These are phyloP conservation scores for Alligator mississippiensis DNA, from an alignment of 2,113 vertebrate genomes.

Conservation along the genomic window DNA sequence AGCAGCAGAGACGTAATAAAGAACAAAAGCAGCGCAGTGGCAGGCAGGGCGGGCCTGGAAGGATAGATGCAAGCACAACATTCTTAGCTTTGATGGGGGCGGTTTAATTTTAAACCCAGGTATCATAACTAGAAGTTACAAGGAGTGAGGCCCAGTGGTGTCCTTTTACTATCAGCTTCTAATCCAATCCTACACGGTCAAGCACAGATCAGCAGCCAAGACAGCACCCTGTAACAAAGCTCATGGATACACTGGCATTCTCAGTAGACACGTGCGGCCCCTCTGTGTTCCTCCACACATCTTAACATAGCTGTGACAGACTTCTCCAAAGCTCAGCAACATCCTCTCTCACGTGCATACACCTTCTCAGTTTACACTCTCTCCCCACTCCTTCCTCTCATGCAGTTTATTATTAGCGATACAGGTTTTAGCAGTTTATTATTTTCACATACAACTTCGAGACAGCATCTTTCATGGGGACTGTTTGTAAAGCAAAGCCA, in stretches of 20 bases:
- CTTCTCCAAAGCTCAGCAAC: too few species aligned
- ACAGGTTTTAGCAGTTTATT: neutral
- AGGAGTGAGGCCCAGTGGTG: slow-evolving; percentile 37
- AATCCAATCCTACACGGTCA: slow-evolving; percentile 35
- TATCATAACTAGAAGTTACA: slow-evolving; percentile 38
- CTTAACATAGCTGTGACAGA: too few species aligned
- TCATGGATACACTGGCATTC: neutral
- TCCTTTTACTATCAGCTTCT: slow-evolving; percentile 20
- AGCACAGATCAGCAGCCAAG: slow-evolving; percentile 16
- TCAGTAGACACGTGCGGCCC: fast-evolving
- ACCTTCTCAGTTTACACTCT: neutral
- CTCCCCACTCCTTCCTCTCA: neutral
- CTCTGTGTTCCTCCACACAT: neutral
- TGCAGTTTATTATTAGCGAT: too few species aligned
- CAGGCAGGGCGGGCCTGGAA: slow-evolving; percentile 5
- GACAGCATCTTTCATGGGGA: neutral
- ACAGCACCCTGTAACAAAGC: slow-evolving; percentile 56
- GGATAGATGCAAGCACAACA: slow-evolving; percentile 49
- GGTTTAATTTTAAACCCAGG: neutral
- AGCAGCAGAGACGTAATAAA: slow-evolving; percentile 4
- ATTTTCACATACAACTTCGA: neutral
- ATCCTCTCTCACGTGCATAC: neutral
- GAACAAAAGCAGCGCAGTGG: slow-evolving; percentile 31
- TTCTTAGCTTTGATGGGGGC: neutral
- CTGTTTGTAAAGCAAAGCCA: too few species aligned